Conservation (phyloP, 1,140 invertebrate species). For the Drosophila bocki region DNA sequence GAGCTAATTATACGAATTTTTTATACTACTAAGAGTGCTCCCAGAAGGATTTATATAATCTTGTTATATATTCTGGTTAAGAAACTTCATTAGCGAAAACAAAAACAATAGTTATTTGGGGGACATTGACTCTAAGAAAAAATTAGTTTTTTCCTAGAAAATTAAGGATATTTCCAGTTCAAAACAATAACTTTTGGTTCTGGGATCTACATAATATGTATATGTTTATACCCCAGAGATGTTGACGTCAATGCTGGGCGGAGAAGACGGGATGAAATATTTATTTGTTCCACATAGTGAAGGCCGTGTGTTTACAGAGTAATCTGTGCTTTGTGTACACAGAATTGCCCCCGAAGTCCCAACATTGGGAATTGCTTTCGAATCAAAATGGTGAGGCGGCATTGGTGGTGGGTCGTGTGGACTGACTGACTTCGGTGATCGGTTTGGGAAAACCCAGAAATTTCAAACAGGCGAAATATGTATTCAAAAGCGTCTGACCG, state of each 20-base stretch:
- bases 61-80: no score
- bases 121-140: background rate
- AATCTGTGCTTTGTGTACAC: slow-evolving; percentile 21
- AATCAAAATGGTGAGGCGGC: slow-evolving; percentile 16
- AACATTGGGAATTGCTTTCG: slow-evolving; percentile 30
- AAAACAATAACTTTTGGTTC: background rate
- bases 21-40: background rate
- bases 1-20: background rate
- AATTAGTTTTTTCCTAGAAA: background rate
- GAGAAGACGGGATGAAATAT: background rate
- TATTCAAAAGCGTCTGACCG: slow-evolving; percentile 44
- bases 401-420: slow-evolving; percentile 15
- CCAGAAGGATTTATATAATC: background rate
- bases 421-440: slow-evolving; percentile 17
- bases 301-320: slow-evolving; percentile 24
- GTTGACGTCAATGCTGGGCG: slow-evolving; percentile 27
- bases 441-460: slow-evolving; percentile 68
- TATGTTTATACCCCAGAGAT: background rate
- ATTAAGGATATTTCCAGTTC: background rate
- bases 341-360: slow-evolving; percentile 1
- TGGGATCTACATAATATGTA: background rate
- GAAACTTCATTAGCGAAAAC: background rate
- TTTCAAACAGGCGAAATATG: slow-evolving; percentile 56
- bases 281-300: slow-evolving; percentile 6
- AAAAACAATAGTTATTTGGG: background rate